Percentiles rank a stretch among this genome's conserved stretches.
phyloP scores from a whole-genome alignment of 2,888 invertebrate species.

The Xestobium rufovillosum region DNA sequence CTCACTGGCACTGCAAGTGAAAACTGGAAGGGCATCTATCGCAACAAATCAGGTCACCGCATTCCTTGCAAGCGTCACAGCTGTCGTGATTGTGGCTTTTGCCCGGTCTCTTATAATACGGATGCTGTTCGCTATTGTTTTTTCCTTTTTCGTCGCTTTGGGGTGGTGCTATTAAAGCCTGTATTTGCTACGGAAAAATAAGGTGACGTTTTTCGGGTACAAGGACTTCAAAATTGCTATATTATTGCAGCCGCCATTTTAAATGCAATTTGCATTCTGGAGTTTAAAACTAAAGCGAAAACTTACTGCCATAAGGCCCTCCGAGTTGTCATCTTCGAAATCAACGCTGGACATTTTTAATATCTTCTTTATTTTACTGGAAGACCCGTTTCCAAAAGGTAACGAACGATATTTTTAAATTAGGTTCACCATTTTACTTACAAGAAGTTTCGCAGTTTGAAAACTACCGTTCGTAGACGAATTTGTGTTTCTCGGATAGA shows the following conservation, averaged over 20 bases:
- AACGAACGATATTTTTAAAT: too few species aligned
- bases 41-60: conserved; percentile 91
- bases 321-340: conserved; percentile 71
- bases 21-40: conserved; percentile 94
- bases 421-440: too few species aligned
- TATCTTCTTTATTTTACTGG: too few species aligned
- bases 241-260: conserved; percentile 27
- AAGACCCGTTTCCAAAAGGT: too few species aligned
- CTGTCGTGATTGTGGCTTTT: conserved; percentile 86
- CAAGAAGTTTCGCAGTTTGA: too few species aligned
- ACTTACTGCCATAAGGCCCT: conserved; percentile 83
- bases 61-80: conserved; percentile 91
- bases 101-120: conserved; percentile 79
- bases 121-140: conserved; percentile 55
- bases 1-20: conserved; percentile 92
- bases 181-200: conserved; percentile 63
- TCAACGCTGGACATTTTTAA: conserved; percentile 54
- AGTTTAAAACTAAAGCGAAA: conserved; percentile 19
- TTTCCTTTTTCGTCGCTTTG: conserved; percentile 61
- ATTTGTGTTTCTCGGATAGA: too few species aligned
- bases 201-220: conserved; percentile 6
- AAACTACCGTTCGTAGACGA: too few species aligned
- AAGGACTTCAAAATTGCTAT: conserved; percentile 7
- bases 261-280: conserved; percentile 13
- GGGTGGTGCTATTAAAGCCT: conserved; percentile 81